A percentile compares a stretch with the other conserved stretches of the same genome.
Conservation (phyloP, 2,888 invertebrate genomes). For the Myopa tessellatipennis region DNA sequence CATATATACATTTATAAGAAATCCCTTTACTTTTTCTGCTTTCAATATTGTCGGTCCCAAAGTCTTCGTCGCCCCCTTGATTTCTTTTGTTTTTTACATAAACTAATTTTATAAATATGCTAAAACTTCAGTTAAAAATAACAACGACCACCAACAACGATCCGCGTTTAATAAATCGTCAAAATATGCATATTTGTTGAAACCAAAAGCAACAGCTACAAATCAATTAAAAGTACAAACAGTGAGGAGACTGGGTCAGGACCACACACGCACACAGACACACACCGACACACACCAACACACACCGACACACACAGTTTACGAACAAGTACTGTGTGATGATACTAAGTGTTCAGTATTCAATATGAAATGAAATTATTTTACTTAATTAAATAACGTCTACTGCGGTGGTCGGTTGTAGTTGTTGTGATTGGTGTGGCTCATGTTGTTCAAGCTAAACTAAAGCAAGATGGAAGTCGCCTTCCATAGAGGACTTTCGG, state of each 20-base stretch:
- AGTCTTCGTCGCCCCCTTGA: too few relatives aligned
- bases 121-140: conserved; percentile 2
- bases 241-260: conserved; percentile 36
- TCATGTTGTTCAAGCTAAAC: background rate
- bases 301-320: background rate
- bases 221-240: conserved; percentile 38
- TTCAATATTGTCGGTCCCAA: too few relatives aligned
- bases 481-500: too few relatives aligned
- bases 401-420: conserved; percentile 12
- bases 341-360: conserved; percentile 37
- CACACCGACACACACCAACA: background rate
- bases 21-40: too few relatives aligned
- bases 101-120: background rate
- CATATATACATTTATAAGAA: too few relatives aligned
- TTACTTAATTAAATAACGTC: conserved; percentile 63
- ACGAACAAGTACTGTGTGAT: background rate
- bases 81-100: background rate
- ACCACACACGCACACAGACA: conserved; percentile 30
- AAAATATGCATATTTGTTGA: conserved; percentile 33
- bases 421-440: background rate
- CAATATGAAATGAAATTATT: conserved; percentile 64
- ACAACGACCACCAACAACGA: conserved; percentile 18
- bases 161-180: conserved; percentile 13
- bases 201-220: conserved; percentile 11
- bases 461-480: too few relatives aligned